phyloP scores from a whole-genome alignment of 2,888 invertebrate species.

The Oeneis ivallda region DNA sequence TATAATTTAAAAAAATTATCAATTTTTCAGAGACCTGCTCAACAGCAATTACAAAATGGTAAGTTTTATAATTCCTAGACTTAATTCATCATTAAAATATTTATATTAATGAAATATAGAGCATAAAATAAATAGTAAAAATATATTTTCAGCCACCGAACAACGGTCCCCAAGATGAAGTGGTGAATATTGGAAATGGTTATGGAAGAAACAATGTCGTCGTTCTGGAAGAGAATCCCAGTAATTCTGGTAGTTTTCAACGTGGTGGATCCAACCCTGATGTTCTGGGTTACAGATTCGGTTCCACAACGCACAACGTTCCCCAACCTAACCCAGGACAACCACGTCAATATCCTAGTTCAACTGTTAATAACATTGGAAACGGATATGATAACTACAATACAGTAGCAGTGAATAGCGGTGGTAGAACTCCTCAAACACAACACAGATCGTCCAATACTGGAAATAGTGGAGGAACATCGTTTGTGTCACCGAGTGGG shows the following conservation, averaged over 20 bases:
- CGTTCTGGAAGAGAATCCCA: conserved; percentile 1
- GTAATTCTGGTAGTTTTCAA: neutral
- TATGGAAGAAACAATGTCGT: conserved; percentile 22
- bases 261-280: neutral
- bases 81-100: too few relatives aligned
- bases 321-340: too few relatives aligned
- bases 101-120: too few relatives aligned
- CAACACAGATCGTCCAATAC: neutral
- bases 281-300: neutral
- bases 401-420: neutral
- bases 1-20: neutral
- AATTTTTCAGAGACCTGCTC: neutral
- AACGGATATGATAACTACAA: conserved; percentile 25
- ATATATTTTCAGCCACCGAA: conserved; percentile 15
- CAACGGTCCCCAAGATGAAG: neutral
- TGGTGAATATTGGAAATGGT: conserved; percentile 29
- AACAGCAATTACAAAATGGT: neutral
- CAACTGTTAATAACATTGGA: conserved; percentile 22
- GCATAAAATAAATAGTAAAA: too few relatives aligned
- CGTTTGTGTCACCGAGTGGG: neutral
- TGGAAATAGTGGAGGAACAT: neutral
- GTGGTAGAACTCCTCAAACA: neutral
- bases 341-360: neutral
- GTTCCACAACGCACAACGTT: neutral
- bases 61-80: neutral